Evolutionary conservation across 2,797 vertebrate genomes (phyloP), one percentile per base, ranked within the genome.

Genomic region (Sphaeramia orbicularis): DNA sequence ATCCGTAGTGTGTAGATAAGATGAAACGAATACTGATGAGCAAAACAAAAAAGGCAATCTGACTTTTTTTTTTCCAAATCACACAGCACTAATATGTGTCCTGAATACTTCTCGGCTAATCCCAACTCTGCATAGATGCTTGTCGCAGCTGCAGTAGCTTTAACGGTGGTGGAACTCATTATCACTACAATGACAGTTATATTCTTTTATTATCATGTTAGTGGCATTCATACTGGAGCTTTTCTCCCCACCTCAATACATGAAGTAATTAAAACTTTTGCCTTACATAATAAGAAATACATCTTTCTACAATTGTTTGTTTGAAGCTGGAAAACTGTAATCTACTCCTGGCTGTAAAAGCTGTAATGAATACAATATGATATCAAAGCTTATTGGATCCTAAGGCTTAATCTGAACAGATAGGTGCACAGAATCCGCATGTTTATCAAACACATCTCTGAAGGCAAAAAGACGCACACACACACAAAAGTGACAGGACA

Each of bases 361-460:
- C 24, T 71, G 51, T 50, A 76, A 78, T 73, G 71, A 77, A 78
- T 56, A 41, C 16, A 27, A 79, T 73, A 89, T 81, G 52, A 13
- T 64, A 74, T 81, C 65, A 32, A 42, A 74, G 81, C 82, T 84
- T 74, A 78, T 53, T 47, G 76, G 72, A 60, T 71, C 52, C 72
- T 48, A 47, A 57, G 18, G 59, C 56, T 41, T 76, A 74, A 86
- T 85, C 84, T 87, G 30, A 63, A 53, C 53, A 76, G 79, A 80
- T 77, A 62, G 59, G 24, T 71, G 63, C 43, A 42, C 2, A 42
- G 67, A 53, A 76, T 61, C 44, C 35, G 82, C 63, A 62, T 35
- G 75, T 81, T 78, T 71, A 87, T 76, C 79, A 72, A 78, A 75
- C 62, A 78, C 60, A 76, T 85, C 77, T 75, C 49, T 43, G 37